These are phyloP conservation scores for Macaria notata DNA, from an alignment of 2,888 invertebrate genomes.

Conservation along the genomic window DNA sequence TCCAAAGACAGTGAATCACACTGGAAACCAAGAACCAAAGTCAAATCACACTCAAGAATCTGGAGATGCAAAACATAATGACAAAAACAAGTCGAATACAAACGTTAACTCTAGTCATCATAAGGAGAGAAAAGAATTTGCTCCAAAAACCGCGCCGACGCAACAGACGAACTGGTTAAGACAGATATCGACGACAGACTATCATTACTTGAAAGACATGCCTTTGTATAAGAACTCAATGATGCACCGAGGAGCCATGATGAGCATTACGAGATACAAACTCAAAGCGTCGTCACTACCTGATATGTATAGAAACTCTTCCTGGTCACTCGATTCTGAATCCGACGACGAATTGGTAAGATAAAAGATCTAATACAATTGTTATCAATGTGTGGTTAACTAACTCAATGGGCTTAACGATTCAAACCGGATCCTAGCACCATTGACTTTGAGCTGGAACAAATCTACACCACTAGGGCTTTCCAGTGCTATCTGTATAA, in stretches of 20 bases:
- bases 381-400: too few species aligned
- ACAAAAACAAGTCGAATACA: constrained; percentile 29
- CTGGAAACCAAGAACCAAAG: constrained; percentile 11
- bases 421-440: too few species aligned
- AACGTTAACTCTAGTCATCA: constrained; percentile 27
- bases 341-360: constrained; percentile 87
- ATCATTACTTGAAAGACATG: constrained; percentile 86
- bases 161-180: constrained; percentile 59
- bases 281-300: constrained; percentile 93
- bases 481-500: too few species aligned
- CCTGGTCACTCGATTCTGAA: constrained; percentile 85
- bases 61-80: constrained; percentile 26
- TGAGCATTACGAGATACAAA: constrained; percentile 90
- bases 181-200: constrained; percentile 76
- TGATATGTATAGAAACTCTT: constrained; percentile 92
- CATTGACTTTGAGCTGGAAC: too few species aligned
- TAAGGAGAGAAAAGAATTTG: constrained; percentile 26
- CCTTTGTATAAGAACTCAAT: constrained; percentile 89
- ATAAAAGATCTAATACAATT: too few species aligned
- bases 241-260: constrained; percentile 92
- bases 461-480: too few species aligned
- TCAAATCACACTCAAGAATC: constrained; percentile 25
- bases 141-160: constrained; percentile 26
- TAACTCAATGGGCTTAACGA: too few species aligned
- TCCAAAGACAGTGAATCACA: constrained; percentile 24